Evolutionary conservation across 2,797 vertebrate genomes (phyloP).

Genomic region (Meda fulgida): DNA sequence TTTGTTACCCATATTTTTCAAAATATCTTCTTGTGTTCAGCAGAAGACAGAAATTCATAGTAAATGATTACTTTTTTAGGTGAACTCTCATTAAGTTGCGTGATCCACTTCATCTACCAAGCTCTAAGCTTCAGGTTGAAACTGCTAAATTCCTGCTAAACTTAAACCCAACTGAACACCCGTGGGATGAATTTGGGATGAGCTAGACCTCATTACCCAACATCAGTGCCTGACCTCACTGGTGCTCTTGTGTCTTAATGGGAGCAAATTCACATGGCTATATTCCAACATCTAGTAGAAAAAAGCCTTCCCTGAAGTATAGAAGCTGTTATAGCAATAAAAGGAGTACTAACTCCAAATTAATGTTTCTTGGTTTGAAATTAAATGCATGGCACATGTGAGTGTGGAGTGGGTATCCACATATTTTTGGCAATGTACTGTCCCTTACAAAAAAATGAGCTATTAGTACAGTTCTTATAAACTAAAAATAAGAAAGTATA

Average conservation of each 20-base stretch:
- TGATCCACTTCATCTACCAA: not conserved
- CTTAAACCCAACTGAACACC: not conserved
- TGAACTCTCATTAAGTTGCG: not conserved
- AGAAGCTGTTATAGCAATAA: slow-evolving; percentile 6
- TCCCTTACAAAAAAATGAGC: no score
- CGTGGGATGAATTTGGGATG: slow-evolving; percentile 11
- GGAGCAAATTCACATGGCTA: slow-evolving; percentile 15
- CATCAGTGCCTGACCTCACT: slow-evolving; percentile 14
- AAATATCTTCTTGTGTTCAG: no score
- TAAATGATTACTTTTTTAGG: no score
- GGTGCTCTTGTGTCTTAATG: not conserved
- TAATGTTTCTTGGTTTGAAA: not conserved
- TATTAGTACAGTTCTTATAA: no score
- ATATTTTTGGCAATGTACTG: not conserved
- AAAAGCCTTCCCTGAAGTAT: not conserved
- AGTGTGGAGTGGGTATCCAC: not conserved
- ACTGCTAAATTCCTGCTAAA: no score
- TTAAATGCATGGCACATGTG: not conserved
- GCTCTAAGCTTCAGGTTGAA: not conserved
- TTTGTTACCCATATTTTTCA: no score
- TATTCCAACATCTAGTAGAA: slow-evolving; percentile 13
- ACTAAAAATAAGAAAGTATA: no score
- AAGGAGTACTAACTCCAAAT: not conserved
- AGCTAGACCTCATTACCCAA: slow-evolving; percentile 26
- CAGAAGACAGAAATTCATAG: no score